A percentile compares a stretch with the other conserved stretches of the same genome.
phyloP scores from a whole-genome alignment of 2,888 invertebrate species.

The Polyommatus iphigenia region DNA sequence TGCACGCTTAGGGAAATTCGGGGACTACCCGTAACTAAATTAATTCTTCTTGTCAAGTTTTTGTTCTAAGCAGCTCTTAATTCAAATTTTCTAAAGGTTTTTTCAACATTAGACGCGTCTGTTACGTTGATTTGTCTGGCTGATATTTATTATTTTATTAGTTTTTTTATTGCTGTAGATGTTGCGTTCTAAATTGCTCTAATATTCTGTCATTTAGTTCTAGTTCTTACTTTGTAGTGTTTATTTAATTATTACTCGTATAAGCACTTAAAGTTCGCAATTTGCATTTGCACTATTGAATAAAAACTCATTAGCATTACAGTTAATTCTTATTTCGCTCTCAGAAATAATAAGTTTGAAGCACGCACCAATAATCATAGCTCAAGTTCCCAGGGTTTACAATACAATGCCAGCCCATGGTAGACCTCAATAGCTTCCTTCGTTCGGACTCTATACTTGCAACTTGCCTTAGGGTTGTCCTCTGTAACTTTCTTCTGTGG shows the following conservation, averaged over 20 bases:
- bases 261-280: neutral
- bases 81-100: neutral
- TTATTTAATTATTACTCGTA: neutral
- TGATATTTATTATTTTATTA: too few species aligned
- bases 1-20: constrained; percentile 43
- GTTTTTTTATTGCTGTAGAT: neutral
- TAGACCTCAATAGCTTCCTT: constrained; percentile 47
- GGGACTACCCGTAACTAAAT: constrained; percentile 7
- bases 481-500: neutral
- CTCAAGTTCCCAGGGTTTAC: constrained; percentile 56
- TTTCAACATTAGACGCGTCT: neutral
- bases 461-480: constrained; percentile 17
- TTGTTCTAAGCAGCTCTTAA: neutral
- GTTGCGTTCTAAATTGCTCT: neutral
- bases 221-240: neutral
- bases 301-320: constrained; percentile 19
- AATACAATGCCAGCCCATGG: constrained; percentile 51
- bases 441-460: constrained; percentile 37
- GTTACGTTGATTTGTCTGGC: neutral
- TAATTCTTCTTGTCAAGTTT: neutral
- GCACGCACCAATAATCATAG: constrained; percentile 44
- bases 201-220: too few species aligned
- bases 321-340: constrained; percentile 36
- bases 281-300: neutral
- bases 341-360: constrained; percentile 45